These are phyloP conservation scores for Himalopsyche tibetana DNA, from an alignment of 2,888 invertebrate genomes.

Conservation along the genomic window DNA sequence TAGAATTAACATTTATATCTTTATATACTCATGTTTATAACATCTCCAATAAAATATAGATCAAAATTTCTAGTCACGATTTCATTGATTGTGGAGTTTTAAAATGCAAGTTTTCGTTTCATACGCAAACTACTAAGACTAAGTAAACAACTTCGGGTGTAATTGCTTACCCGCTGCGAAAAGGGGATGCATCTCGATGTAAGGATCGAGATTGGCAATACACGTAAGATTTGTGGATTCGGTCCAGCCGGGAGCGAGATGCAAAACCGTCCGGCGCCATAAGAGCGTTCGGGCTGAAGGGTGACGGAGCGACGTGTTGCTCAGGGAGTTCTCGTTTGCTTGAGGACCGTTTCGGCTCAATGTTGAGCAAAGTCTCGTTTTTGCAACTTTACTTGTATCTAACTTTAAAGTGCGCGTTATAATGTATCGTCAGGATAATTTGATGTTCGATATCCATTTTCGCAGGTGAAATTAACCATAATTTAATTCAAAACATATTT, in stretches of 20 bases:
- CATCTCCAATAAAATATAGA: not conserved
- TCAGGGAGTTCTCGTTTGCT: not conserved
- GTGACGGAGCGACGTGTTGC: conserved; percentile 3
- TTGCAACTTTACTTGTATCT: conserved; percentile 55
- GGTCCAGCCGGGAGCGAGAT: conserved; percentile 50
- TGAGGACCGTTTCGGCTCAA: conserved; percentile 39
- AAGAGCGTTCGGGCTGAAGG: not conserved
- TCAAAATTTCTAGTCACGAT: conserved; percentile 4
- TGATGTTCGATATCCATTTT: not conserved
- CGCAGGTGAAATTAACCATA: no score
- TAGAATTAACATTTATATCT: no score
- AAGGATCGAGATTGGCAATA: conserved; percentile 51
- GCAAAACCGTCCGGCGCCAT: conserved; percentile 23
- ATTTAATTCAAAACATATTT: no score
- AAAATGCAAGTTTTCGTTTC: conserved; percentile 6
- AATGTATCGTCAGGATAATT: not conserved
- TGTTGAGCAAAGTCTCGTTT: conserved; percentile 50
- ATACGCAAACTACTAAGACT: not conserved
- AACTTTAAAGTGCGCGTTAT: conserved; percentile 51
- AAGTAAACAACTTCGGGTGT: conserved; percentile 23
- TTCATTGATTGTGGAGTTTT: not conserved
- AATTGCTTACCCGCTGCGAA: not conserved
- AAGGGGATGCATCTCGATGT: conserved; percentile 56
- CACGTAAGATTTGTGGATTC: conserved; percentile 41
- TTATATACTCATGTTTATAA: not conserved